Base-by-base conservation (phyloP, 1,140 invertebrate species). In the Plectrocnemia conspersa region DNA sequence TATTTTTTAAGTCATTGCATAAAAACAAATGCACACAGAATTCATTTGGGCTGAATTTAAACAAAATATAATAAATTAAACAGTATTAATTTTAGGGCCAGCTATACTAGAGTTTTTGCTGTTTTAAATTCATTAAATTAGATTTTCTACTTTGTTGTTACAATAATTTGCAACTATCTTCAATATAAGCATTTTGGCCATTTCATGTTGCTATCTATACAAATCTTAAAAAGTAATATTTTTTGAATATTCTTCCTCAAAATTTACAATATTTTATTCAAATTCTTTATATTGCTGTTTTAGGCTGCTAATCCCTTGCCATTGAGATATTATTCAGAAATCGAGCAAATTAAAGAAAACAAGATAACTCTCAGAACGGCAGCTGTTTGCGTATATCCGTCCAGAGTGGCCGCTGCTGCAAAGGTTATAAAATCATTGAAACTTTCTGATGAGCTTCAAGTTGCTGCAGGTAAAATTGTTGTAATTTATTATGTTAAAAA, bases 361-460 rank as follows among this genome's bases (percentile, higher is more conserved):
- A 54, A 52, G 52, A 58, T 35, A 59, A 65, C 64, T 15, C 63
- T 77, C 33, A 67, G 72, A 49, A 86, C 85, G 40, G 95, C 85
- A 54, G 93, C 95, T 23, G 90, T 98, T 54, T 98, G 94, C 78
- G 91, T 98, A 3, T 97, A 97, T 75, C 94, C 94, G 5, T 82
- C 81, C 35, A 80, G 86, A 70, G 85, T 97, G 0, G 62, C 72
- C 16, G 84, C 91, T 75, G 89, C 84, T 50, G 75, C 79, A 38
- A 66, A 77, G 48, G 68, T 77, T 6, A 69, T 96, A 1, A 76
- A 80, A 55, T 72, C 73, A 38, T 67, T 85, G 59, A 77, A 79
- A 27, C 69, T 76, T 18, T 53, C 65, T 24, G 63, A 82, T 13
- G 68, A 74, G 53, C 79, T 92, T 38, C 79, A 83, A 56, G 80